Percentiles rank a stretch among this genome's conserved stretches.
Conservation (phyloP, 2,888 invertebrate genomes). For the Chrysina gloriosa region DNA sequence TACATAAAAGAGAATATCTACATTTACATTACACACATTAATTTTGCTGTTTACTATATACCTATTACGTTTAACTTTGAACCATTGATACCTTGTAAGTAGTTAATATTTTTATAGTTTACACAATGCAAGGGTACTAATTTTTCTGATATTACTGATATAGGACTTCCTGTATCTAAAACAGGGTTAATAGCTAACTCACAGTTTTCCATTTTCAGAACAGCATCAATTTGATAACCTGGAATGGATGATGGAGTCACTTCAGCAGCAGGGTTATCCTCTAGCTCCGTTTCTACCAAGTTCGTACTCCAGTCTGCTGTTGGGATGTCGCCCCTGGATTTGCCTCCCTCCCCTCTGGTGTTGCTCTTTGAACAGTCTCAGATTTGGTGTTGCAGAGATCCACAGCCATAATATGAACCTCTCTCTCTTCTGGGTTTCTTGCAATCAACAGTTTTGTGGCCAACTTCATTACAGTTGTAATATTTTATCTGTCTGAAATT, state of each 20-base stretch:
- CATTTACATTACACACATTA: neutral
- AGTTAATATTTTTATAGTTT: neutral
- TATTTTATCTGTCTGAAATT: too few species aligned
- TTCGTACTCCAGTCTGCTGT: neutral
- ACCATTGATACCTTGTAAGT: slow-evolving; percentile 1
- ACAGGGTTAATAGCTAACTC: neutral
- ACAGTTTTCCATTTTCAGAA: neutral
- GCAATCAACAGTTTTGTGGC: too few species aligned
- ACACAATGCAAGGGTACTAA: neutral
- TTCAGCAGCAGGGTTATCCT: neutral
- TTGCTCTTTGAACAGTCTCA: neutral
- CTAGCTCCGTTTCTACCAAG: neutral
- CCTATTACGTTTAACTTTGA: slow-evolving; percentile 8
- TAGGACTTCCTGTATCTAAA: slow-evolving; percentile 14
- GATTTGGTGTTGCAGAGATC: too few species aligned
- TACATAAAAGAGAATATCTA: slow-evolving; percentile 24
- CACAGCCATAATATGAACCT: too few species aligned
- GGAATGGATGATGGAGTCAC: slow-evolving; percentile 6
- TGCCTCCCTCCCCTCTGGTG: neutral
- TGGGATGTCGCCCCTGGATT: neutral
- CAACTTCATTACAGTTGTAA: too few species aligned
- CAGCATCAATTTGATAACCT: neutral
- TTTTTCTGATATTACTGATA: slow-evolving; percentile 18
- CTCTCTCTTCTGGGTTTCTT: neutral
- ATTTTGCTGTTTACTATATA: neutral